phyloP scores from a whole-genome alignment of 2,888 invertebrate genomes.

The Pediacus dermestoides region DNA sequence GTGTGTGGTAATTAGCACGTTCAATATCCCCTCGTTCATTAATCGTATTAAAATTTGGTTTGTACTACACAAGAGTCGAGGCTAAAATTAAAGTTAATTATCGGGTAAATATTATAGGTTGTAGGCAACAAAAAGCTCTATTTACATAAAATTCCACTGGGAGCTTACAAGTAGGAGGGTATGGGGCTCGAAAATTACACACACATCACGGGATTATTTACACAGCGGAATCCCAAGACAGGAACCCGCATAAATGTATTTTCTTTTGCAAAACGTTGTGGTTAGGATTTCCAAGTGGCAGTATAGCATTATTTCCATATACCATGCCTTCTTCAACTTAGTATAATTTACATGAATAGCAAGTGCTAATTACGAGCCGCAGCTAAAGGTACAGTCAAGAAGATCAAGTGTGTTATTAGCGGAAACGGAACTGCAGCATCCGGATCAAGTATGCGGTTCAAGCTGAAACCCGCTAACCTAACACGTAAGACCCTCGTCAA shows the following conservation, averaged over 20 bases:
- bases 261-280: neutral
- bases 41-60: too few relatives aligned
- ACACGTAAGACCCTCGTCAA: conserved; percentile 15
- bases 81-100: too few relatives aligned
- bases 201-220: neutral
- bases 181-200: too few relatives aligned
- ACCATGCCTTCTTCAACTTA: neutral
- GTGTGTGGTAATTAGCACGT: too few relatives aligned
- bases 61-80: too few relatives aligned
- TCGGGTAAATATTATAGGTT: too few relatives aligned
- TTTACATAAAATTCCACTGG: too few relatives aligned
- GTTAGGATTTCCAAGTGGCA: neutral
- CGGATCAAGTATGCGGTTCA: conserved; percentile 18
- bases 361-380: conserved; percentile 13
- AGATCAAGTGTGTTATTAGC: conserved; percentile 21
- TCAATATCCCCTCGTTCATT: too few relatives aligned
- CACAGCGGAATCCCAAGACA: neutral
- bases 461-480: conserved; percentile 15
- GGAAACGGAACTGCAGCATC: conserved; percentile 24
- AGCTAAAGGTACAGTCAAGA: conserved; percentile 7
- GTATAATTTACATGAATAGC: conserved; percentile 10
- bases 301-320: conserved; percentile 5
- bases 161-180: too few relatives aligned
- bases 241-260: conserved; percentile 1
- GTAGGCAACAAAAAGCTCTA: too few relatives aligned